phyloP scores from a whole-genome alignment of 2,113 vertebrate genomes.

The Paralichthys olivaceus region DNA sequence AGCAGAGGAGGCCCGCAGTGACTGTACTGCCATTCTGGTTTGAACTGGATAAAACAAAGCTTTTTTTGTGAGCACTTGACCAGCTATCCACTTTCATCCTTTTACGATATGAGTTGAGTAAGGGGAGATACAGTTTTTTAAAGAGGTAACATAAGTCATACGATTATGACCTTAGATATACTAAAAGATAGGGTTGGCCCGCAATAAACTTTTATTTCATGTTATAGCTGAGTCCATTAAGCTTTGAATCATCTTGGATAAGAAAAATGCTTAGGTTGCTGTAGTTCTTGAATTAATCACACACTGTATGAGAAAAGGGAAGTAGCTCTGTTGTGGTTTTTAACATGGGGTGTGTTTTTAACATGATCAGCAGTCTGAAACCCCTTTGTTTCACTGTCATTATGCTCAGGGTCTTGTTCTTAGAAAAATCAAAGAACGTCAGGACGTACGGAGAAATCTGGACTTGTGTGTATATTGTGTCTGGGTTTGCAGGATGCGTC shows the following conservation, averaged over 20 bases:
- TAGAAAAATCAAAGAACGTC: no score
- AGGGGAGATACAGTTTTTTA: constrained; percentile 2
- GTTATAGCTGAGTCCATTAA: constrained; percentile 1
- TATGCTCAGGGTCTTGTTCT: constrained; percentile 1
- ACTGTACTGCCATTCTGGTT: constrained; percentile 53
- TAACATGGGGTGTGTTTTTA: constrained; percentile 4
- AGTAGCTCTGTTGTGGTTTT: constrained; percentile 23
- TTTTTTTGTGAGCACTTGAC: constrained; percentile 39
- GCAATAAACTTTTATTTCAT: neutral
- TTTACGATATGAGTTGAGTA: constrained; percentile 10
- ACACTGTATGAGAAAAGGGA: constrained; percentile 5
- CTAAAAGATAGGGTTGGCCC: neutral
- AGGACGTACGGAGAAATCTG: no score
- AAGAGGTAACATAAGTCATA: neutral
- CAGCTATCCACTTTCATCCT: constrained; percentile 36
- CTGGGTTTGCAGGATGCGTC: no score
- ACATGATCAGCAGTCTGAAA: neutral
- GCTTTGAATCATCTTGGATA: neutral
- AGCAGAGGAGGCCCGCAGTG: constrained; percentile 1
- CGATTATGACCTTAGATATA: neutral
- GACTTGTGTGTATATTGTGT: no score
- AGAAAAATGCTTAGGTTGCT: constrained; percentile 4
- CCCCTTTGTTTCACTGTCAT: constrained; percentile 6
- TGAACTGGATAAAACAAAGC: constrained; percentile 60
- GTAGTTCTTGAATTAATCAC: neutral